Evolutionary conservation across 2,797 vertebrate species (phyloP), one percentile per base, ranked within the genome.

Genomic region (Carapus acus): DNA sequence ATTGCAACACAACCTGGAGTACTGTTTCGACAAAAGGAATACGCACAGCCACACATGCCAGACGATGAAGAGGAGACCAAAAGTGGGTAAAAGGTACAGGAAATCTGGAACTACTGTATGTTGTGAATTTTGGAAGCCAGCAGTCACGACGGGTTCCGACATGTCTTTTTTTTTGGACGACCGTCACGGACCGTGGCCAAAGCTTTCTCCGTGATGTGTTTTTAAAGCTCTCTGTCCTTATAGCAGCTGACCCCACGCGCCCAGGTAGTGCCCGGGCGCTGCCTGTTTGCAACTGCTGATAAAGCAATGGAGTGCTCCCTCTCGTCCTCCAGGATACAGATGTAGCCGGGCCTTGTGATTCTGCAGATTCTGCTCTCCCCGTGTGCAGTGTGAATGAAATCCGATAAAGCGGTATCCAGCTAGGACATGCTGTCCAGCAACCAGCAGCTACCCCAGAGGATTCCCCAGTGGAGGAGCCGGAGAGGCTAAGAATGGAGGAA

Each of bases 31-130:
- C 45, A 33, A 49, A 71, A 49, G 81, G 81, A 81, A 80, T 81
- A 76, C 56, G 46, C 55, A 57, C 50, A 54, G 58, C 54, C 58
- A 39, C 44, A 60, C 41, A 43, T 34, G 47, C 57, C 53, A 44
- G 65, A 55, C 60, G 43, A 67, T 9, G 74, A 62, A 67, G 49
- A 61, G 18, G 76, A 49, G 43, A 47, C 42, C 29, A 57, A 73
- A 80, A 83, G 74, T 56, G 81, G 77, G 59, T 76, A 84, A 84
- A 87, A 71, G 80, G 75, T 82, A 81, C 78, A 76, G 54, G 58
- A 83, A 77, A 86, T 83, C 74, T 88, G 89, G 81, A 89, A 70
- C 71, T 65, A n/a, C n/a, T n/a, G n/a, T n/a, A 74, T 73, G 70
- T 49, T 73, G 53, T 78, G 73, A 85, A 89, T 87, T 86, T 89